Base-by-base conservation (phyloP, 2,113 vertebrate species). In the Passer montanus region DNA sequence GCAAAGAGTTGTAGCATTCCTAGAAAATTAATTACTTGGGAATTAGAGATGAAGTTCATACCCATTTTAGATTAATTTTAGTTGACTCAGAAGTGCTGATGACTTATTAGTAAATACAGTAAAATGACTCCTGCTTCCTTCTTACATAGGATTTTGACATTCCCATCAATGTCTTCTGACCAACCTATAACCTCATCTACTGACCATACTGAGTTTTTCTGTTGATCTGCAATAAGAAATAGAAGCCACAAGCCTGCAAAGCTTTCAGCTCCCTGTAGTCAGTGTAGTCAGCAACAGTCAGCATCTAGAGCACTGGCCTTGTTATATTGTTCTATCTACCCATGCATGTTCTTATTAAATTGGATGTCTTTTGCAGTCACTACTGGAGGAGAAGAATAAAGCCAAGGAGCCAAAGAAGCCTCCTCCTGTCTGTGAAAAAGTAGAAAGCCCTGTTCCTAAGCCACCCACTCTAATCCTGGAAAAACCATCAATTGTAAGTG, bases 391-490 rank as follows among this genome's bases (percentile, higher is more conserved):
- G 93, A 98, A 98, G 47, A 88, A 77, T 11, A 87, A 94, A 67
- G 41, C n/a, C 73, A 53, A 64, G 39, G 79, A 98, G 79, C 81
- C 68, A 21, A 96, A 95, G 91, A 98, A 98, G 80, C 84, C 97
- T 8, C 90, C 97, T 18, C 96, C 89, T 67, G 98, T 98, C 86
- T 97, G 97, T 91, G 90, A 98, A 73, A 98, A 94, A 96, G 96
- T 90, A 44, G 95, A 98, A 86, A 98, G 98, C 59, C 97, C 98
- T 27, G 58, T 95, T 52, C 95, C 97, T 93, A 98, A 97, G 26
- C 98, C 98, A 58, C 96, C 95, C 60, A 99, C 99, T 41, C 98
- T 99, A 66, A 84, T 63, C 49, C 96, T 99, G 92, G 97, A 98
- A 56, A 96, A 89, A 37, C 97, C 98, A 31, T 97, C 98, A 74